Percentiles rank a stretch among this genome's conserved stretches.
phyloP scores from a whole-genome alignment of 2,888 invertebrate species.

The Dexiosoma caninum region DNA sequence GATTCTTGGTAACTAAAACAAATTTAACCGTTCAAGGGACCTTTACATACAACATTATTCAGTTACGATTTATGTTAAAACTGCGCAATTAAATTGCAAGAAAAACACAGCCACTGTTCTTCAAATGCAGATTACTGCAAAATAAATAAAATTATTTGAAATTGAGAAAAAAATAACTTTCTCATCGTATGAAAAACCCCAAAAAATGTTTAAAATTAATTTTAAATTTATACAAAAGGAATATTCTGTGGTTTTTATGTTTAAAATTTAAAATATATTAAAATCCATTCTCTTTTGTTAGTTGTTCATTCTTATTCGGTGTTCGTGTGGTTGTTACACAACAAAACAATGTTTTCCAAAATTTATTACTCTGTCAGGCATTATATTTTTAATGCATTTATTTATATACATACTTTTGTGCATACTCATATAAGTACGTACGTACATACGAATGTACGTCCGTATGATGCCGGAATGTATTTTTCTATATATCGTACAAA shows the following conservation, averaged over 20 bases:
- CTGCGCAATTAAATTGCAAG: too few species aligned
- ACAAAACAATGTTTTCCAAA: constrained; percentile 42
- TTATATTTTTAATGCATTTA: constrained; percentile 54
- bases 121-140: too few species aligned
- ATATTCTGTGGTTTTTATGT: not conserved
- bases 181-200: too few species aligned
- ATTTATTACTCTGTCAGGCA: constrained; percentile 57
- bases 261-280: constrained; percentile 29
- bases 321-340: constrained; percentile 8
- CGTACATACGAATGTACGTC: not conserved
- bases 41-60: too few species aligned
- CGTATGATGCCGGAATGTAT: not conserved
- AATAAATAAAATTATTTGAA: constrained; percentile 30
- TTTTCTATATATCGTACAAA: too few species aligned
- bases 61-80: too few species aligned
- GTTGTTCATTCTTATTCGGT: not conserved
- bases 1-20: too few species aligned
- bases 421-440: not conserved
- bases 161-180: not conserved
- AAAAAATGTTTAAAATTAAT: constrained; percentile 1
- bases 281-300: not conserved
- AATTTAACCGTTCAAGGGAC: too few species aligned
- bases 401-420: not conserved
- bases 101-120: too few species aligned
- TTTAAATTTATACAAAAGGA: constrained; percentile 4